Base-by-base conservation (phyloP, 2,113 vertebrate species). In the Neodontobutis hainanensis region DNA sequence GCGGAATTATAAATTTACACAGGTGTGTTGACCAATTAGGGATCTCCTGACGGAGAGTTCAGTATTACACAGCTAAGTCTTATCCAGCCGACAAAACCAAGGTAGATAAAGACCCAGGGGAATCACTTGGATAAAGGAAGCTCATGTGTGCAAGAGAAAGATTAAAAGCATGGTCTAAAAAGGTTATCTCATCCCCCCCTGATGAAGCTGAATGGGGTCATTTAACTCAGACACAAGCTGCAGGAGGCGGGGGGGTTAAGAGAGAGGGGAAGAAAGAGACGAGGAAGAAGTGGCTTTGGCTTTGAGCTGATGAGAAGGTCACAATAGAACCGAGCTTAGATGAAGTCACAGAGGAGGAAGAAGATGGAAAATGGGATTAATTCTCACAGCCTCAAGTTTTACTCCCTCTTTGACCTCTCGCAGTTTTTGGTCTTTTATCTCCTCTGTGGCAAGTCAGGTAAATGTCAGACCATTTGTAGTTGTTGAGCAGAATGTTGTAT, bases 171-270 rank as follows among this genome's bases (percentile, higher is more conserved):
- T 62, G 47, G 58, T 50, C 56, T 65, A 11, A 86, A 27, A 82
- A 81, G 78, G 85, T 87, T 79, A 85, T 74, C 53, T 77, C 47
- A 68, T 61, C 49, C 79, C 56, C 60, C 16, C n/a, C n/a, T 36
- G 66, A 77, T 76, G 63, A 65, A 64, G 75, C 73, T 63, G 72
- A 81, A 67, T 46, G 61, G 57, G 75, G 81, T 85, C 64, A 53
- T 83, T 88, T 73, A 69, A 72, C 61, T 45, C 72, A 78, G 60
- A 74, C 70, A 71, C 71, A 81, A 79, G 56, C 14, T n/a, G 56
- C 19, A 35, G 46, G 15, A 0, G 32, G 46, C 15, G 61, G 62
- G 59, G 59, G 58, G 8, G 27, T 72, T 60, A 48, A 52, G 36
- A 6, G 51, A 45, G 65, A 47, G 35, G 11, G 48, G 12, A 58